Evolutionary conservation across 2,797 vertebrate species (phyloP), one percentile per base, ranked within the genome.

Genomic region (Sebastes paucispinis): DNA sequence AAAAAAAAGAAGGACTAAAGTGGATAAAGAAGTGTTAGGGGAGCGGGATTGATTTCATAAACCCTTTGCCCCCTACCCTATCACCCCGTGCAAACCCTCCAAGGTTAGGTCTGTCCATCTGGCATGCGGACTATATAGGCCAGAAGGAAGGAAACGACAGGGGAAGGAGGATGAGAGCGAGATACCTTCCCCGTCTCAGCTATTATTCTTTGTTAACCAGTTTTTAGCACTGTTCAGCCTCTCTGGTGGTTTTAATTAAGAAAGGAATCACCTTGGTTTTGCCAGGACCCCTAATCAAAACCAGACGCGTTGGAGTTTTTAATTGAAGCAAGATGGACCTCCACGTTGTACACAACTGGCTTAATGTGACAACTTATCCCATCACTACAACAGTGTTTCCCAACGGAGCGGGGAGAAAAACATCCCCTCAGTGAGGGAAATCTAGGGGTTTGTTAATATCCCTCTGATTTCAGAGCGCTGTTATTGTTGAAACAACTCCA

Each of bases 321-420:
- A 96, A 96, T 96, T 95, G 92, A 95, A 96, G 81, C 95, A 96
- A 96, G 94, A 94, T 96, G 96, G 95, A 96, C 96, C 95, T 96
- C 96, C 96, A 87, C 89, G 95, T 92, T 91, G 94, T 92, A 93
- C 94, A 94, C 93, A 94, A 94, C 93, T 87, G 91, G 92, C 94
- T 94, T 95, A 95, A 95, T 96, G 94, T 94, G 95, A 96, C 95
- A 96, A 95, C 92, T 94, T 96, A 94, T 94, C 95, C 93, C 94
- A 94, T 96, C 94, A 92, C 92, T 95, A 94, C 90, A 93, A 93
- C 94, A 94, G 94, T 90, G 87, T 93, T 94, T 94, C 94, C 94
- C 92, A 92, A 87, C 62, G 75, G 87, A 89, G 70, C 34, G 8
- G 67, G 71, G 89, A 92, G 89, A 92, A 93, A 93, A 94, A 93